These are phyloP conservation scores for Gallinago jamesoni DNA, from an alignment of 2,113 vertebrate genomes.

Conservation along the genomic window DNA sequence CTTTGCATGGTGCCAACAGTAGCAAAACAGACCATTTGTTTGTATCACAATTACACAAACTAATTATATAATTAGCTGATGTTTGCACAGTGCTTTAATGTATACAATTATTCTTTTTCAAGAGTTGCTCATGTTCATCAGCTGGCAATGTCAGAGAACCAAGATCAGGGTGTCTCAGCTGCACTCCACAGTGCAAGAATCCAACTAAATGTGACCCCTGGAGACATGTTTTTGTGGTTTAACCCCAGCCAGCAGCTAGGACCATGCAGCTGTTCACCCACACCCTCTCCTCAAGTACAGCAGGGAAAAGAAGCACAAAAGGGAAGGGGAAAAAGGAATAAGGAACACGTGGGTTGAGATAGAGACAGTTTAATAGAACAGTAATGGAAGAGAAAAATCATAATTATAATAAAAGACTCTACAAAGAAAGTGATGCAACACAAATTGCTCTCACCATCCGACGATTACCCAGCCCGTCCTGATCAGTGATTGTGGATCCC, in stretches of 20 bases:
- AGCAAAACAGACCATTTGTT: not conserved
- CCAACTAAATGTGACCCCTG: not conserved
- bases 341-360: not conserved
- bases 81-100: not conserved
- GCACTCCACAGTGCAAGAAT: not conserved
- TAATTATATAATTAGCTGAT: not conserved
- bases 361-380: not conserved
- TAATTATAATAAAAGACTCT: not conserved
- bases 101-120: not conserved
- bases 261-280: not conserved
- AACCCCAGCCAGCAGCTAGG: not conserved
- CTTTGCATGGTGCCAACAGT: not conserved
- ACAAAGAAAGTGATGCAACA: not conserved
- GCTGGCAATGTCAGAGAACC: not conserved
- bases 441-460: not conserved
- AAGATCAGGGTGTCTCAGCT: not conserved
- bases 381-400: not conserved
- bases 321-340: not conserved
- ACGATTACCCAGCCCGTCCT: not conserved
- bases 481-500: not conserved
- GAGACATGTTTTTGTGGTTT: rapidly evolving
- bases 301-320: not conserved
- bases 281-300: not conserved
- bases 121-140: not conserved
- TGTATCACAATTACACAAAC: not conserved